Conservation (phyloP, 2,797 vertebrate genomes). For the Eleutherodactylus coqui region DNA sequence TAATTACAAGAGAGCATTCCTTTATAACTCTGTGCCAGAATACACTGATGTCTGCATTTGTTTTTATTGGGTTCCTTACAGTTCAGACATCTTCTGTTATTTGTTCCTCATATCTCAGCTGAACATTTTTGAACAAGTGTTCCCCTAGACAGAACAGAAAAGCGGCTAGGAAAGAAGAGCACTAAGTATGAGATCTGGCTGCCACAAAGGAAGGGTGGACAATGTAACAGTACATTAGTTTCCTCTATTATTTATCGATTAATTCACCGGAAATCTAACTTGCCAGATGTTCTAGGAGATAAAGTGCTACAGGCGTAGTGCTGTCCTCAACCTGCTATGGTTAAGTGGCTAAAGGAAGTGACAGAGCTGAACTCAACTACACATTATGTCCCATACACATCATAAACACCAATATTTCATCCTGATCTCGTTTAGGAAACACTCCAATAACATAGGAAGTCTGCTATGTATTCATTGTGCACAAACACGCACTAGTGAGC, state of each 20-base stretch:
- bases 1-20: not conserved
- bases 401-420: slow-evolving; percentile 43
- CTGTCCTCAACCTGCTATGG: not conserved
- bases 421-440: slow-evolving; percentile 49
- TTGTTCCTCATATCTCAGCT: not conserved
- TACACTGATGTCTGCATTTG: not conserved
- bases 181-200: slow-evolving; percentile 45
- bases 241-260: slow-evolving; percentile 3
- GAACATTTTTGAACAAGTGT: not conserved
- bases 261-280: slow-evolving; percentile 36
- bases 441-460: not conserved
- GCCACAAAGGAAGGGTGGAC: slow-evolving; percentile 55
- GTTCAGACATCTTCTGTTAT: not conserved
- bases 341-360: slow-evolving; percentile 26
- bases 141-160: not conserved
- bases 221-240: slow-evolving; percentile 34
- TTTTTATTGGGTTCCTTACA: not conserved
- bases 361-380: slow-evolving; percentile 9
- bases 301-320: slow-evolving; percentile 48
- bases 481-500: not conserved
- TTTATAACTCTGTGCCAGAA: not conserved
- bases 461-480: not conserved
- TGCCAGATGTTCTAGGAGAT: slow-evolving; percentile 59
- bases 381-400: slow-evolving; percentile 29
- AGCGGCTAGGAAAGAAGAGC: slow-evolving; percentile 2